Percentiles rank a stretch among this genome's conserved stretches.
phyloP scores from a whole-genome alignment of 1,140 invertebrate species.

The Magallana angulata region DNA sequence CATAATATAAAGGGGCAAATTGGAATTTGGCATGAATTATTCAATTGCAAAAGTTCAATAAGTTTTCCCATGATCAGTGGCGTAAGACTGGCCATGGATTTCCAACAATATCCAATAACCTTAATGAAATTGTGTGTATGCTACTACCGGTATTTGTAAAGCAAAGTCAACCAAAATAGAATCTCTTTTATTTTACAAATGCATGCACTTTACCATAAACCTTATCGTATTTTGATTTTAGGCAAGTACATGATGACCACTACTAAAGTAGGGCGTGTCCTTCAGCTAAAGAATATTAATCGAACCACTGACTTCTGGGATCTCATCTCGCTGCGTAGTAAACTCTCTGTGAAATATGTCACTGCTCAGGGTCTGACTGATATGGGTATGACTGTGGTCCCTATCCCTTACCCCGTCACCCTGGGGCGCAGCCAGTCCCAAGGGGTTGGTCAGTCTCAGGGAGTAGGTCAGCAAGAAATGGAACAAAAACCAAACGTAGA shows the following conservation, averaged over 20 bases:
- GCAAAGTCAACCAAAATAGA: no score
- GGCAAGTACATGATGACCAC: conserved; percentile 48
- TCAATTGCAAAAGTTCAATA: no score
- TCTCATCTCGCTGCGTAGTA: conserved; percentile 21
- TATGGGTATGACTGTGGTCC: conserved; percentile 38
- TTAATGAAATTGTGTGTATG: no score
- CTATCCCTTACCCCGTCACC: conserved; percentile 38
- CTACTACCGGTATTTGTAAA: no score
- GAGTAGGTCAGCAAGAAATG: background rate
- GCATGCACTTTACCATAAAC: no score
- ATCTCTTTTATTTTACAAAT: no score
- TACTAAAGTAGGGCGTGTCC: conserved; percentile 47
- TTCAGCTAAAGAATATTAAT: conserved; percentile 8
- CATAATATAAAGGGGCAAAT: no score
- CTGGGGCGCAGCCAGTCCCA: background rate
- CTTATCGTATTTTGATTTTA: background rate
- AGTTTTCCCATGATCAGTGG: no score
- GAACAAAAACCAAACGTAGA: no score
- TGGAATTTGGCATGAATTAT: no score
- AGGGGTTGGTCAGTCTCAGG: background rate
- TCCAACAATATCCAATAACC: no score
- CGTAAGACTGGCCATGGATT: no score
- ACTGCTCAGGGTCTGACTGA: conserved; percentile 33
- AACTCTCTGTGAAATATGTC: conserved; percentile 45
- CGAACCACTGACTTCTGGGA: conserved; percentile 41